Base-by-base conservation (phyloP, 2,888 invertebrate species). In the Rhorus exstirpatorius region DNA sequence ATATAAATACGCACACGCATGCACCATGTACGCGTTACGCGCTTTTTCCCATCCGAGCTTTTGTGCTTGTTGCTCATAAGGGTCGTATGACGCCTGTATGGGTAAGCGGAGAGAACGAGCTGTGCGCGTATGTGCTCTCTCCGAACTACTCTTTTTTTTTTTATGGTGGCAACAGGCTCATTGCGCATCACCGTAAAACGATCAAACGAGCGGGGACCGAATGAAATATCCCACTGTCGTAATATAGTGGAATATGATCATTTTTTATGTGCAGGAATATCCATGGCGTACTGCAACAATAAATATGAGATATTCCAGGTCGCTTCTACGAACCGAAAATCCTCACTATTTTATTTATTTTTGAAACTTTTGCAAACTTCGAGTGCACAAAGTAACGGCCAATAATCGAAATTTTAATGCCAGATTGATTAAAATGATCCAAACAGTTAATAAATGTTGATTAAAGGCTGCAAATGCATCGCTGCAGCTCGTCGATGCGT, bases 151-250 rank as follows among this genome's bases (percentile, higher is more conserved):
- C 72, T 78, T 72, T 87, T 90, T 88, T 78, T 74, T 87, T 90
- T 89, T 88, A 88, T 88, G 85, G 88, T 80, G 85, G 84, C 86
- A 83, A 82, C 81, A 79, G 80, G 81, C 85, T 85, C 85, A 85
- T 88, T 89, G 88, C 88, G 86, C 87, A 89, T 89, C 88, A 87
- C 83, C 85, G 86, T 87, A 87, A 87, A 86, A 81, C 81, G 79
- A 84, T 86, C 77, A 83, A 84, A 87, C 85, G 86, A 79, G 85
- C 86, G 74, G 78, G 81, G 83, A 85, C 81, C 85, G 86, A 85
- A 86, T 76, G 79, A 81, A 81, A 75, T 60, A 81, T 46, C 44
- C 65, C 44, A 35, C 21, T 31, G 46, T 61, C 61, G 70, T 67
- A 70, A 71, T 71, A 68, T 53, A 24, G 24, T 35, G n/a, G 53